A percentile compares a stretch with the other conserved stretches of the same genome.
Conservation (phyloP, 2,797 vertebrate species). For the Stomatorhinus walkeri region DNA sequence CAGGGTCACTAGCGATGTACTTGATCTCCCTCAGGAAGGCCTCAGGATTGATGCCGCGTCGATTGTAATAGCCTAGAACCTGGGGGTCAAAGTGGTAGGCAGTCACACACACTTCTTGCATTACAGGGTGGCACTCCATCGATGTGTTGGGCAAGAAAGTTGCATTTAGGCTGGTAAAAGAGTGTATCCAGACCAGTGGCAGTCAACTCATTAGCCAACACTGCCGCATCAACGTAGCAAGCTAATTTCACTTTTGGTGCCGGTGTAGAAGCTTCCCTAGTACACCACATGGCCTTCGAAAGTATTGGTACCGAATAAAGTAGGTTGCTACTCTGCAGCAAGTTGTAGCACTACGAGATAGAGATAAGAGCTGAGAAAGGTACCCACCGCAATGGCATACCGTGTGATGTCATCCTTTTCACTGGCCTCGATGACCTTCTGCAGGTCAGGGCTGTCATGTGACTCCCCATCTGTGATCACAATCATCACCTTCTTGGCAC, state of each 20-base stretch:
- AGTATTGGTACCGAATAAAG: background rate
- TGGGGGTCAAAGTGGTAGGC: slow-evolving; percentile 38
- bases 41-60: slow-evolving; percentile 84
- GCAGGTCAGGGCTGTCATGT: slow-evolving; percentile 84
- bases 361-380: background rate
- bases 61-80: slow-evolving; percentile 91
- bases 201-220: background rate
- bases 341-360: too few species aligned
- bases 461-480: slow-evolving; percentile 96
- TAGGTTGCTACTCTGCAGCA: background rate
- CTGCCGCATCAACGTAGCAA: background rate
- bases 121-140: background rate
- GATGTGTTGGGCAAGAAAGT: background rate
- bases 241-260: background rate
- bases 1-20: slow-evolving; percentile 86
- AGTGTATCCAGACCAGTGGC: background rate
- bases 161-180: background rate
- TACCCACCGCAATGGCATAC: slow-evolving; percentile 89
- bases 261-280: background rate
- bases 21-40: slow-evolving; percentile 87
- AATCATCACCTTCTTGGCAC: slow-evolving; percentile 93
- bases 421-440: slow-evolving; percentile 74
- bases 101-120: slow-evolving; percentile 1
- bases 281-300: background rate
- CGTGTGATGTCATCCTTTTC: slow-evolving; percentile 86